Conservation (phyloP, 2,797 vertebrate genomes). For the Schizopygopsis pylzovi region DNA sequence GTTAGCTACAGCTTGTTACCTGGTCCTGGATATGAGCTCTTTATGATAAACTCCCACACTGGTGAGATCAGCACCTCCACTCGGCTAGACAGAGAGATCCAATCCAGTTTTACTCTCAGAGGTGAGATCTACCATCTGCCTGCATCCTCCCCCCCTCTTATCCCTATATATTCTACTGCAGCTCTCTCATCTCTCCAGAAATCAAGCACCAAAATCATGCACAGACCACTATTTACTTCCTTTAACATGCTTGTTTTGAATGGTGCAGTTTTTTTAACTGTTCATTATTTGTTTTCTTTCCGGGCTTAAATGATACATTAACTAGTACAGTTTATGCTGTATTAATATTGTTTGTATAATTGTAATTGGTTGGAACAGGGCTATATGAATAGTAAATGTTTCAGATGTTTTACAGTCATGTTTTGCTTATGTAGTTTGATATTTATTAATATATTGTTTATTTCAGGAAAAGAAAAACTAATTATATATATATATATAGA, state of each 20-base stretch:
- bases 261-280: neutral
- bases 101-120: conserved; percentile 82
- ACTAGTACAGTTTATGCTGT: neutral
- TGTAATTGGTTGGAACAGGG: neutral
- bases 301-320: neutral
- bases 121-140: conserved; percentile 72
- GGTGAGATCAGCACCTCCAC: conserved; percentile 83
- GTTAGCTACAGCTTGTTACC: conserved; percentile 82
- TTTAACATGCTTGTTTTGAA: neutral
- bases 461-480: neutral
- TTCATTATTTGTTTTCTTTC: neutral
- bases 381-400: conserved; percentile 61
- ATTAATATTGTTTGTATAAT: neutral
- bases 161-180: neutral
- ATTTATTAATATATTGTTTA: neutral
- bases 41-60: conserved; percentile 83
- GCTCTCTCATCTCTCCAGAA: conserved; percentile 2
- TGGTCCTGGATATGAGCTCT: conserved; percentile 81
- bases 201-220: neutral
- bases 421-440: conserved; percentile 65
- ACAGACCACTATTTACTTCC: neutral
- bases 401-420: conserved; percentile 69
- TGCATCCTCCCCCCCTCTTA: neutral
- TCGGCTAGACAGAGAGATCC: conserved; percentile 85
- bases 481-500: too few species aligned